Percentiles rank a stretch among this genome's conserved stretches.
These are phyloP conservation scores for Oreortyx pictus DNA, from an alignment of 2,797 vertebrate species.

Conservation along the genomic window DNA sequence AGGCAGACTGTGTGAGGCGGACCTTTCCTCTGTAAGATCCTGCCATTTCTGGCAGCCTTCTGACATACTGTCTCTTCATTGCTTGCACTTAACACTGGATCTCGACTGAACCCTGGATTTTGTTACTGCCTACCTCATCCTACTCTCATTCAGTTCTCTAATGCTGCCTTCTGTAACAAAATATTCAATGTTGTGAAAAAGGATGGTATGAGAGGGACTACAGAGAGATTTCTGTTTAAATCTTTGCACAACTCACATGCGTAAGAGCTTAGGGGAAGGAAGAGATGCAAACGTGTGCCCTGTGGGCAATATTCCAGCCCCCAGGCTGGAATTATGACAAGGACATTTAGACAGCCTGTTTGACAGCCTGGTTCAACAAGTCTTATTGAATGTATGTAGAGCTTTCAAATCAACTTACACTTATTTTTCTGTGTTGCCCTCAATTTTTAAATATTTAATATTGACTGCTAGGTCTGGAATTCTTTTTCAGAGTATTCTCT, in stretches of 20 bases:
- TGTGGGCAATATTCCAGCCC: conserved; percentile 33
- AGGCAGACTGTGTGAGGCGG: conserved; percentile 40
- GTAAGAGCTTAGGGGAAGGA: not conserved
- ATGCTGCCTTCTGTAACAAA: not conserved
- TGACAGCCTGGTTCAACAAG: conserved; percentile 42
- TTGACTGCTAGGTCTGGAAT: not conserved
- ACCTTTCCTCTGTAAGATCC: conserved; percentile 19
- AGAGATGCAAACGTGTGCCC: conserved; percentile 26
- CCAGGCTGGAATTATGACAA: conserved; percentile 39
- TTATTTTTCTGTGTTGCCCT: not conserved
- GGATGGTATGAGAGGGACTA: not conserved
- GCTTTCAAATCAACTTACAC: not conserved
- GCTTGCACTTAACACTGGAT: not conserved
- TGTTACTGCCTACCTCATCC: not conserved
- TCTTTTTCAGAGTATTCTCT: not conserved
- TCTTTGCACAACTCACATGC: conserved; percentile 19
- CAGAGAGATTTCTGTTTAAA: conserved; percentile 30
- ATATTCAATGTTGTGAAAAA: conserved; percentile 12
- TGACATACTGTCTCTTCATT: conserved; percentile 15
- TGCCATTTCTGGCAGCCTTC: conserved; percentile 45
- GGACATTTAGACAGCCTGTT: conserved; percentile 40
- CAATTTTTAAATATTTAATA: not conserved
- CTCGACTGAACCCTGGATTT: conserved; percentile 27
- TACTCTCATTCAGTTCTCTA: not conserved
- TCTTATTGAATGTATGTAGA: conserved; percentile 6